Percentiles rank a stretch among this genome's conserved stretches.
Evolutionary conservation across 1,140 invertebrate genomes (phyloP).

Genomic region (Heliconius nattereri): DNA sequence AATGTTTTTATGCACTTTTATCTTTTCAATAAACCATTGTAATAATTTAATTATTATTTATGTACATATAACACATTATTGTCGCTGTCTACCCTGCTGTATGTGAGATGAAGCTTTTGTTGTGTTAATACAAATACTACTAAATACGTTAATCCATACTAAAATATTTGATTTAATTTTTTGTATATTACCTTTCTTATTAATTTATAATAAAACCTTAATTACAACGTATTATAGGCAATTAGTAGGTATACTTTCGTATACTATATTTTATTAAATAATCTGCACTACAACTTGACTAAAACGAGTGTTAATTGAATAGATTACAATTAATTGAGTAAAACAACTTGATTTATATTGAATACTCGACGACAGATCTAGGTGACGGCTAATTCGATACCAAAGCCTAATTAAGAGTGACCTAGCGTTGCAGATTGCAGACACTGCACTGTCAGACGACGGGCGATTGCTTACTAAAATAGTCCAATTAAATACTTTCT

Average conservation of each 20-base stretch:
- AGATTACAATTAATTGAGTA: slow-evolving; percentile 12
- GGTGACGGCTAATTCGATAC: slow-evolving; percentile 20
- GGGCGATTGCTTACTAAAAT: no score
- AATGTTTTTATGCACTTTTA: no score
- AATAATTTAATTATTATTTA: no score
- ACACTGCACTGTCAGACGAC: neutral
- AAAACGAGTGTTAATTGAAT: slow-evolving; percentile 8
- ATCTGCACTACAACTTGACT: neutral
- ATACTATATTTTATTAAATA: no score
- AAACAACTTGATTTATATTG: slow-evolving; percentile 8
- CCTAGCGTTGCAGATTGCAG: slow-evolving; percentile 8
- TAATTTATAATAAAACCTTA: neutral
- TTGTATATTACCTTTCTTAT: neutral
- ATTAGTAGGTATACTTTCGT: neutral
- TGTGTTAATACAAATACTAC: no score
- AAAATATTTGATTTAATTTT: no score
- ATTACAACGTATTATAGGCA: neutral
- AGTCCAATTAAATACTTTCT: neutral
- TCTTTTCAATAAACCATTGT: no score
- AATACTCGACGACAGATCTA: slow-evolving; percentile 17
- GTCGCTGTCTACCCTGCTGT: no score
- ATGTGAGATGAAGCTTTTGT: no score
- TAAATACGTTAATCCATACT: no score
- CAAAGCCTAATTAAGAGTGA: slow-evolving; percentile 23
- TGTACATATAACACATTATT: no score